Percentiles rank a stretch among this genome's conserved stretches.
phyloP scores from a whole-genome alignment of 2,888 invertebrate species.

The Nysson spinosus region DNA sequence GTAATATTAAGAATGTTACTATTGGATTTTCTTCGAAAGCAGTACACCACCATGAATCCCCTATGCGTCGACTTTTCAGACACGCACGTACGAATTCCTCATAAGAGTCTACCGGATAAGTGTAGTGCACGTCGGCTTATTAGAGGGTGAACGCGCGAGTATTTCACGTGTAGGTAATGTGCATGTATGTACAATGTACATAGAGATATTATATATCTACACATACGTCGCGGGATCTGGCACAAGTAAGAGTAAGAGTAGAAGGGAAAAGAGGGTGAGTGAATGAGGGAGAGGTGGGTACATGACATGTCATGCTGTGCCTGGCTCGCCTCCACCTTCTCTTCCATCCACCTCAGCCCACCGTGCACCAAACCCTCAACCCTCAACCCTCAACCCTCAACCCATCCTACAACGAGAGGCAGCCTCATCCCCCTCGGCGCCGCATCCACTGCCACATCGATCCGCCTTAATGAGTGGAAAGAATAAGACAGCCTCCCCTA shows the following conservation, averaged over 20 bases:
- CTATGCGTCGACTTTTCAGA: constrained; percentile 26
- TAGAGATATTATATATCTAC: constrained; percentile 1
- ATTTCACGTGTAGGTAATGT: constrained; percentile 14
- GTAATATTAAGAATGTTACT: too few relatives aligned
- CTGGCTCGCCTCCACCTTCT: constrained; percentile 65
- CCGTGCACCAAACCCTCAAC: constrained; percentile 40
- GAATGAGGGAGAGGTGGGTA: constrained; percentile 49
- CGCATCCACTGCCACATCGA: constrained; percentile 76
- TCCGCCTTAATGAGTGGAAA: constrained; percentile 78
- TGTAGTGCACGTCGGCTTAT: constrained; percentile 52
- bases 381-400: constrained; percentile 23
- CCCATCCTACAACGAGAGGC: constrained; percentile 21
- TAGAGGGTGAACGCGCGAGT: constrained; percentile 39
- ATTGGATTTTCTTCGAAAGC: constrained; percentile 21
- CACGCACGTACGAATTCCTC: constrained; percentile 32
- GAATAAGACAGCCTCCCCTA: constrained; percentile 76
- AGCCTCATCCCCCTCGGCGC: constrained; percentile 52
- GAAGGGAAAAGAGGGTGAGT: constrained; percentile 38
- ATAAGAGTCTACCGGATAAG: constrained; percentile 42
- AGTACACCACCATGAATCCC: constrained; percentile 2
- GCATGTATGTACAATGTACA: neutral
- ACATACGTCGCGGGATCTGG: constrained; percentile 2
- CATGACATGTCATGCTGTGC: constrained; percentile 68
- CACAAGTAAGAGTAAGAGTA: constrained; percentile 22
- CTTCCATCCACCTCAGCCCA: constrained; percentile 59